Evolutionary conservation across 2,888 invertebrate species (phyloP).

Genomic region (Leptopilina syphax): DNA sequence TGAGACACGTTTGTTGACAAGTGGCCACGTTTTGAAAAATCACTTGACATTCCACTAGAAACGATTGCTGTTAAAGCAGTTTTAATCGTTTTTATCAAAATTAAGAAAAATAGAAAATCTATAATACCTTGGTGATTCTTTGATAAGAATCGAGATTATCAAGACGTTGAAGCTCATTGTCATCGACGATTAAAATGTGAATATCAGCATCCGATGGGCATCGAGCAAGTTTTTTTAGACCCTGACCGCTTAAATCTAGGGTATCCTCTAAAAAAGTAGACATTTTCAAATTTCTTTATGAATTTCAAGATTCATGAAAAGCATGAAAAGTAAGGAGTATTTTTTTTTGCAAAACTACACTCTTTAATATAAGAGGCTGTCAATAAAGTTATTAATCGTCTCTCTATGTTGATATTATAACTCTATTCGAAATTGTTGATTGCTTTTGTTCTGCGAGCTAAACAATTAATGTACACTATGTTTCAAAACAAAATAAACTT

Average conservation of each 20-base stretch:
- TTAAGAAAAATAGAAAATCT: not conserved
- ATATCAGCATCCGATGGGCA: conserved; percentile 84
- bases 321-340: too few species aligned
- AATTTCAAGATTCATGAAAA: not conserved
- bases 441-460: not conserved
- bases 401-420: conserved; percentile 23
- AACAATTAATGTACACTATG: conserved; percentile 5
- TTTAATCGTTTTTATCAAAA: not conserved
- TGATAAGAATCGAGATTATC: conserved; percentile 91
- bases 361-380: not conserved
- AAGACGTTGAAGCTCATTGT: conserved; percentile 91
- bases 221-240: conserved; percentile 88
- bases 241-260: conserved; percentile 88
- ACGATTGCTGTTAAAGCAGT: not conserved
- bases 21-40: not conserved
- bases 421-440: not conserved
- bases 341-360: conserved; percentile 1
- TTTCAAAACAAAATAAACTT: conserved; percentile 43
- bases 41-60: not conserved
- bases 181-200: conserved; percentile 87
- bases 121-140: conserved; percentile 85
- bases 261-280: conserved; percentile 75
- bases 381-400: conserved; percentile 14
- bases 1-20: conserved; percentile 24
- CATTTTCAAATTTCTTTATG: not conserved